phyloP scores from a whole-genome alignment of 2,888 invertebrate species.

The Dastarcus helophoroides region DNA sequence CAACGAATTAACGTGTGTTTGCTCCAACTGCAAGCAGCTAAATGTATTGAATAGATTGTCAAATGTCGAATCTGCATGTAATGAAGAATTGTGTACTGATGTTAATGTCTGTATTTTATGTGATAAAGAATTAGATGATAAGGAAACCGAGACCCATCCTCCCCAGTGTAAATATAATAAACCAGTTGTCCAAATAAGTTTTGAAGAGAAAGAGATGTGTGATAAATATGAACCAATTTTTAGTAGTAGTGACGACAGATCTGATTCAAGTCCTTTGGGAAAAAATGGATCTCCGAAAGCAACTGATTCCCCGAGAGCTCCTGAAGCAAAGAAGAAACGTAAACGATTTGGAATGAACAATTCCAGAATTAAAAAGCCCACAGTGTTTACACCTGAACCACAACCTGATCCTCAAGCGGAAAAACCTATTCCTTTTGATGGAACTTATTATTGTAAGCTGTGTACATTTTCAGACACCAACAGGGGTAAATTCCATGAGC shows the following conservation, averaged over 20 bases:
- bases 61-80: background rate
- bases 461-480: constrained; percentile 34
- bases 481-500: constrained; percentile 37
- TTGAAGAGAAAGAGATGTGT: constrained; percentile 13
- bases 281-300: constrained; percentile 6
- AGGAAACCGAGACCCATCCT: constrained; percentile 18
- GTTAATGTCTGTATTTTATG: constrained; percentile 26
- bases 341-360: constrained; percentile 14
- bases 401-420: constrained; percentile 22
- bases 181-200: constrained; percentile 19
- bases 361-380: constrained; percentile 15
- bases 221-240: constrained; percentile 3
- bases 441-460: constrained; percentile 36
- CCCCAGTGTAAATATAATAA: constrained; percentile 23
- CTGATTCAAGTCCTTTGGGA: constrained; percentile 5
- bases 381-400: constrained; percentile 8
- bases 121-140: constrained; percentile 18
- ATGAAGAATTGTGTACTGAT: constrained; percentile 7
- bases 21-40: constrained; percentile 17
- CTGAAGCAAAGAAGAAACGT: constrained; percentile 18
- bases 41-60: constrained; percentile 7
- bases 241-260: constrained; percentile 2
- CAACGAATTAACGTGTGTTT: constrained; percentile 15
- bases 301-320: constrained; percentile 10
- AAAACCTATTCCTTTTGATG: constrained; percentile 27